A percentile compares a stretch with the other conserved stretches of the same genome.
Evolutionary conservation across 2,113 vertebrate species (phyloP).

Genomic region (Plecotus auritus): DNA sequence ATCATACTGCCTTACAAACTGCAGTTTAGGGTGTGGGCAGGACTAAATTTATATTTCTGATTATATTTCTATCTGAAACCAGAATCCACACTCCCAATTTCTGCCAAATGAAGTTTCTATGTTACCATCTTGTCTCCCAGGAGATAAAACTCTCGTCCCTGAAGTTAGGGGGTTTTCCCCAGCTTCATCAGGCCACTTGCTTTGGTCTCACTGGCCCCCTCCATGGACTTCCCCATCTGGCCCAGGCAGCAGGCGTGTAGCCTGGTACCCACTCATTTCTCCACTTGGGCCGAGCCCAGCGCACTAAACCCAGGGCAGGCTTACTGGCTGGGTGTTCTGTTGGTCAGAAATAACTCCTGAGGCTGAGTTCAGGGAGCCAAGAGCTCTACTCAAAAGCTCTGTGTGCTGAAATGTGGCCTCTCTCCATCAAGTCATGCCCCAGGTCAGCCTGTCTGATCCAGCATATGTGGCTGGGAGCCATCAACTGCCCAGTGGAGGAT

Average conservation of each 20-base stretch:
- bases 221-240: neutral
- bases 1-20: neutral
- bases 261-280: too few relatives aligned
- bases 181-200: neutral
- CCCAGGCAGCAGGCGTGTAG: neutral
- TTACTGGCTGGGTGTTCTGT: neutral
- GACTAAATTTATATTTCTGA: neutral
- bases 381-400: neutral
- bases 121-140: neutral
- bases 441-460: neutral
- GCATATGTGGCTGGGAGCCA: neutral
- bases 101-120: neutral
- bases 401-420: neutral
- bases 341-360: neutral
- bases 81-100: neutral
- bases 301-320: neutral
- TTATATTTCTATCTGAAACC: neutral
- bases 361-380: neutral
- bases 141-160: neutral
- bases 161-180: neutral
- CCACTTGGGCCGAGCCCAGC: neutral
- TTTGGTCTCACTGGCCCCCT: neutral
- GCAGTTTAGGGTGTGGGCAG: neutral
- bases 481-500: neutral
- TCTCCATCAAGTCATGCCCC: neutral